Evolutionary conservation across 2,113 vertebrate genomes (phyloP), one percentile per base, ranked within the genome.

Genomic region (Nothocercus nigrocapillus): DNA sequence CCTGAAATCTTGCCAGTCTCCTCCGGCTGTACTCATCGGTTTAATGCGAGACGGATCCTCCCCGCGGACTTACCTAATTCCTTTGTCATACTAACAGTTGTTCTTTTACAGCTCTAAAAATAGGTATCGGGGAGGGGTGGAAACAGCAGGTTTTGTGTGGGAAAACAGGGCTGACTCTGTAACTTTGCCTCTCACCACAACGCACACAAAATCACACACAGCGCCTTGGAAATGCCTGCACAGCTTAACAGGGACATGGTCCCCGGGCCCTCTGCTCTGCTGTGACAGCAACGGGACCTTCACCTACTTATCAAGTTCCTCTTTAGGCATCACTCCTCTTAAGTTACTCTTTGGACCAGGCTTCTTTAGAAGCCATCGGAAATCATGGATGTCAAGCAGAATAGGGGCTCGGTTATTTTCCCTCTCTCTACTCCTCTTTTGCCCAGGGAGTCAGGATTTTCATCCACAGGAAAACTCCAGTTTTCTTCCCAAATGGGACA

Each of bases 401-500:
- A 58, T 1, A 0, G 0, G 0, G 3, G 9, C 47, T 89, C 11
- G 11, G 53, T 67, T 56, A 36, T 74, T 49, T 49, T 47, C 22
- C 21, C 10, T n/a, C 4, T 5, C 7, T 20, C 25, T n/a, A 24
- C 3, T 4, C 5, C 49, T 70, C 5, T 5, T 73, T 18, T 59
- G 16, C 7, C 21, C 30, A 47, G 36, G 14, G 19, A 54, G 28
- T 51, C 28, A 66, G 25, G 9, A 74, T 58, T 27, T 69, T 83
- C 22, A 56, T 25, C 16, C 4, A 11, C 36, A 64, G 34, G 27
- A 64, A 64, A 40, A 22, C 36, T 40, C 17, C 3, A 1, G 5
- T 21, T 89, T 75, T 82, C 62, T 79, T 68, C 62, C 34, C 34
- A 68, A 79, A 61, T 16, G 5, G 54, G 38, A 75, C 53, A 58